These are phyloP conservation scores for Nebria ingens DNA, from an alignment of 1,140 invertebrate genomes.

Conservation along the genomic window DNA sequence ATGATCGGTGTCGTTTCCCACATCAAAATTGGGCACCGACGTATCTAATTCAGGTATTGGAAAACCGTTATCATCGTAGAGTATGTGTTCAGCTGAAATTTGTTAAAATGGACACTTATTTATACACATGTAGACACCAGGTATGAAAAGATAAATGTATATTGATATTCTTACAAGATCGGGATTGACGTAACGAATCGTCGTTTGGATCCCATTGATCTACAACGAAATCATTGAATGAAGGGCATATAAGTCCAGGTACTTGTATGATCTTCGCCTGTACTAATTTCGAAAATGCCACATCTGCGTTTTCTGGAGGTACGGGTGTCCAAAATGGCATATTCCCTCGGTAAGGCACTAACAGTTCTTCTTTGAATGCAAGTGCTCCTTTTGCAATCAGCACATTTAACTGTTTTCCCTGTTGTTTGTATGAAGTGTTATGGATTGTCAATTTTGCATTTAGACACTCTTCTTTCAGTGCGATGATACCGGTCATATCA, in stretches of 20 bases:
- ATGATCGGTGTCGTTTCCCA: constrained; percentile 34
- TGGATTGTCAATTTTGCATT: not conserved
- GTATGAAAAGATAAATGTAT: constrained; percentile 15
- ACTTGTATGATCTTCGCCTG: not conserved
- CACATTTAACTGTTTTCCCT: not conserved
- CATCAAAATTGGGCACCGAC: constrained; percentile 32
- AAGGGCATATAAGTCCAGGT: not conserved
- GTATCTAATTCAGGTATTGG: constrained; percentile 29
- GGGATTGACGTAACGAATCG: constrained; percentile 20
- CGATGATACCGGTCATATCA: constrained; percentile 20
- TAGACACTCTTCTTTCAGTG: not conserved
- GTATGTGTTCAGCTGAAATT: constrained; percentile 16
- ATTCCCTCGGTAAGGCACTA: not conserved
- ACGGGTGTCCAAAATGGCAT: not conserved
- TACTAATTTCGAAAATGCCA: not conserved
- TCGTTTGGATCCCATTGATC: constrained; percentile 43
- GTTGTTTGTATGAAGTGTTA: not conserved
- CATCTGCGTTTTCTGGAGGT: not conserved
- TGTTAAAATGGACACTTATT: constrained; percentile 21
- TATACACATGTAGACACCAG: not conserved
- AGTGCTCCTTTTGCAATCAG: not conserved
- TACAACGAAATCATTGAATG: constrained; percentile 39
- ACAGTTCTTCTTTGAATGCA: not conserved
- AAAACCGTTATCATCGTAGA: constrained; percentile 36
- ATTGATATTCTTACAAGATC: constrained; percentile 22